Evolutionary conservation across 2,888 invertebrate species (phyloP).

Genomic region (Cordilura impudica): DNA sequence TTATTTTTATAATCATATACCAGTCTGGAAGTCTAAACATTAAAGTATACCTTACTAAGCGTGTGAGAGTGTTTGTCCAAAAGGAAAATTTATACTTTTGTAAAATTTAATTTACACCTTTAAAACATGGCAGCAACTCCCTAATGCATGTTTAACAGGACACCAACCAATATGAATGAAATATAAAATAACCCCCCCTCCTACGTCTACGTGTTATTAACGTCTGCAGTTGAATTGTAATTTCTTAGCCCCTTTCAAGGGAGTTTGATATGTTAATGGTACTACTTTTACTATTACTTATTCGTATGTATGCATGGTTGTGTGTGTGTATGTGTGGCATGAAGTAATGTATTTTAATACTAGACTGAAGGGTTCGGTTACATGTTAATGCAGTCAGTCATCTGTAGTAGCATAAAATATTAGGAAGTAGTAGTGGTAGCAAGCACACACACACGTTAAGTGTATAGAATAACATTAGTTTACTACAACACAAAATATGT

Average conservation of each 20-base stretch:
- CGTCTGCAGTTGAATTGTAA: neutral
- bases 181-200: neutral
- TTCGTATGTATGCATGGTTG: neutral
- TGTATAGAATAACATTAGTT: conserved; percentile 27
- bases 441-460: conserved; percentile 6
- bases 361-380: neutral
- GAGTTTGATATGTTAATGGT: conserved; percentile 9
- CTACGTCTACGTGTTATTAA: neutral
- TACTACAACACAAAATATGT: neutral
- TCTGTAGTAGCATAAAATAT: conserved; percentile 3
- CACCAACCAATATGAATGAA: neutral
- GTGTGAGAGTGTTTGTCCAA: conserved; percentile 9
- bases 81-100: conserved; percentile 40
- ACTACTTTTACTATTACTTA: neutral
- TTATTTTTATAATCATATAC: conserved; percentile 43
- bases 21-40: neutral
- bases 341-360: conserved; percentile 5
- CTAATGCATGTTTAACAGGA: conserved; percentile 25
- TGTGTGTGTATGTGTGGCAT: neutral
- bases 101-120: conserved; percentile 58
- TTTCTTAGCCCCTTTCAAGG: neutral
- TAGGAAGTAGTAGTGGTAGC: neutral
- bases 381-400: conserved; percentile 27
- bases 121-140: conserved; percentile 33
- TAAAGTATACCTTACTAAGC: neutral